phyloP scores from a whole-genome alignment of 2,113 vertebrate species.

The Regulus satrapa region DNA sequence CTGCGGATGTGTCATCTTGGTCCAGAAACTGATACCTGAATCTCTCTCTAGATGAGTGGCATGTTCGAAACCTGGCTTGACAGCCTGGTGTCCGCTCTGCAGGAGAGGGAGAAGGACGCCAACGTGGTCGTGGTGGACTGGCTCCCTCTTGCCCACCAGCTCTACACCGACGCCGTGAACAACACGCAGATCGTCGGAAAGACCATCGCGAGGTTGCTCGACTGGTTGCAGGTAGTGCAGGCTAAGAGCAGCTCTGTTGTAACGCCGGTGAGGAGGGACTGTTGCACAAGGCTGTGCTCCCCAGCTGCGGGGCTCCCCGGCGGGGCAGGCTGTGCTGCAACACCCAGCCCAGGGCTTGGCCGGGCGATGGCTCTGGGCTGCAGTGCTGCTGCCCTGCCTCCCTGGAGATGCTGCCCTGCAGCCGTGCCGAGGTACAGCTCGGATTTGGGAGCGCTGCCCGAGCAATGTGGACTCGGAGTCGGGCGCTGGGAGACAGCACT shows the following conservation, averaged over 20 bases:
- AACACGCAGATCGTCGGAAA: conserved; percentile 79
- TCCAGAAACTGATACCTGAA: neutral
- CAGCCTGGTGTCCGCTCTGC: conserved; percentile 84
- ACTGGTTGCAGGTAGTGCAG: conserved; percentile 87
- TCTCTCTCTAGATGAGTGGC: conserved; percentile 82
- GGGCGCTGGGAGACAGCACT: rapidly evolving
- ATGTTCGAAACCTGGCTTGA: conserved; percentile 86
- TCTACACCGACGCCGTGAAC: conserved; percentile 88
- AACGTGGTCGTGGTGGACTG: conserved; percentile 91
- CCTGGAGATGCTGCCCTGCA: neutral
- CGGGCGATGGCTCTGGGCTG: neutral
- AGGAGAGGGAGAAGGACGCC: conserved; percentile 79
- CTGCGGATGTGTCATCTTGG: neutral
- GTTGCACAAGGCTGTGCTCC: neutral
- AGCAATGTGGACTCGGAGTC: rapidly evolving
- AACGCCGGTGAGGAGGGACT: rapidly evolving
- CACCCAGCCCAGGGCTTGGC: neutral
- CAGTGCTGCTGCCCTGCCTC: neutral
- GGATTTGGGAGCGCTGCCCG: neutral
- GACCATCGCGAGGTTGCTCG: conserved; percentile 77
- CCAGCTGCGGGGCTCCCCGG: neutral
- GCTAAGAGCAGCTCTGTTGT: neutral
- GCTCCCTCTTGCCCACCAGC: conserved; percentile 85
- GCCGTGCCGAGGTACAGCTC: rapidly evolving
- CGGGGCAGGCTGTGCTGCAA: neutral